Evolutionary conservation across 1,140 invertebrate genomes (phyloP), one percentile per base, ranked within the genome.

Genomic region (Ostrea edulis): DNA sequence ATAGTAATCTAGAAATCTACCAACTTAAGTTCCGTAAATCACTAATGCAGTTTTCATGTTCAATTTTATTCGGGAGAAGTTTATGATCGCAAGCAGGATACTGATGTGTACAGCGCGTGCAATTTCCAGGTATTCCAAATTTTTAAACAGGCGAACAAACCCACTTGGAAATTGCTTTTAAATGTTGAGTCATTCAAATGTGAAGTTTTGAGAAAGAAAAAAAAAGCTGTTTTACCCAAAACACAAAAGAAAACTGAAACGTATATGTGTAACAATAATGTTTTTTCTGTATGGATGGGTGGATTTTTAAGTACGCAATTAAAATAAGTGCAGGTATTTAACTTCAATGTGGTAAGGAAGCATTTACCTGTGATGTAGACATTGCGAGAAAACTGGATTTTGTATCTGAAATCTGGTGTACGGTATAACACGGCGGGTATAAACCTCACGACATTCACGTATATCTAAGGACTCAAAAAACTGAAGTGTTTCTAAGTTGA

Each of bases 271-370:
- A 20, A 14, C 12, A 22, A 29, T 12, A 11, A 14, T 8, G 68
- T 35, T 77, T 25, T 77, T 29, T 25, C 29, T 77, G 68, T 25
- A 77, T 25, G 68, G 68, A 77, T 77, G 68, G 25, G 29, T 77
- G 29, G 29, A 17, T 25, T 77, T 35, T 77, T 77, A 29, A 29
- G 68, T 77, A 77, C 29, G 35, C 68, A 77, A 77, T 77, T 77
- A 77, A 77, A 77, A 29, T 77, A 17, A 29, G 68, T 77, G 68
- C 68, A 77, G 68, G 29, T 35, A 77, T 77, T 77, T 77, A 77
- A 25, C 68, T 77, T 25, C 8, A 11, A 9, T 22, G 25, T 9
- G 25, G 68, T 25, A 77, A 17, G 8, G 8, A 12, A 12, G 25
- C 25, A 3, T 44, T 29, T 35, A 29, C 25, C 29, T 9, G 22